Evolutionary conservation across 1,140 invertebrate genomes (phyloP).

Genomic region (Drosophila littoralis): DNA sequence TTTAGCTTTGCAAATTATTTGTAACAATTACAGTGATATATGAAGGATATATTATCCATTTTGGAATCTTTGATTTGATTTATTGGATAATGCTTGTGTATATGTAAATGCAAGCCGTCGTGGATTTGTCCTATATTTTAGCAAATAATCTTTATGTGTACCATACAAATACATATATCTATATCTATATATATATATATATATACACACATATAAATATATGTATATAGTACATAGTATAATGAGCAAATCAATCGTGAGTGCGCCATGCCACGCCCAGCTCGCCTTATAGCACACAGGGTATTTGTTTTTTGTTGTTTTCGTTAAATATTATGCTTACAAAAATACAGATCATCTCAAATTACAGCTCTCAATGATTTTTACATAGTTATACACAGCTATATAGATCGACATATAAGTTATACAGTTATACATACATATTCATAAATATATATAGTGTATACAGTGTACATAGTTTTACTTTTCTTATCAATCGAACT

Average conservation of each 20-base stretch:
- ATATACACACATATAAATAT: constrained; percentile 14
- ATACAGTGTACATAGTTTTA: constrained; percentile 45
- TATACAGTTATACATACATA: constrained; percentile 55
- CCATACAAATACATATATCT: constrained; percentile 3
- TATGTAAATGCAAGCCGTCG: constrained; percentile 59
- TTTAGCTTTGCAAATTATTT: constrained; percentile 74
- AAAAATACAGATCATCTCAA: constrained; percentile 82
- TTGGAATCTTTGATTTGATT: constrained; percentile 39
- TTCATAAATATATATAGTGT: constrained; percentile 44
- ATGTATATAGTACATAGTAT: constrained; percentile 31
- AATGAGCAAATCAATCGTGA: constrained; percentile 70
- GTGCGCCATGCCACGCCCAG: constrained; percentile 40
- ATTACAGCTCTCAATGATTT: constrained; percentile 70
- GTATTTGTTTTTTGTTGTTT: constrained; percentile 36
- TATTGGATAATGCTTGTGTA: constrained; percentile 31
- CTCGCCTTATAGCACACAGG: constrained; percentile 38
- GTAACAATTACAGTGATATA: constrained; percentile 65
- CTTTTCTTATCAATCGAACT: constrained; percentile 27
- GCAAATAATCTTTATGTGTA: constrained; percentile 45
- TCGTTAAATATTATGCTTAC: constrained; percentile 76
- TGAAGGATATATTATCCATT: constrained; percentile 27
- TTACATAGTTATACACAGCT: constrained; percentile 72
- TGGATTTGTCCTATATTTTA: constrained; percentile 39
- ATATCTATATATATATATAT: constrained; percentile 30
- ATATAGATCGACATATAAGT: constrained; percentile 60